Evolutionary conservation across 1,140 invertebrate genomes (phyloP).

Genomic region (Druon quercuslanigerum): DNA sequence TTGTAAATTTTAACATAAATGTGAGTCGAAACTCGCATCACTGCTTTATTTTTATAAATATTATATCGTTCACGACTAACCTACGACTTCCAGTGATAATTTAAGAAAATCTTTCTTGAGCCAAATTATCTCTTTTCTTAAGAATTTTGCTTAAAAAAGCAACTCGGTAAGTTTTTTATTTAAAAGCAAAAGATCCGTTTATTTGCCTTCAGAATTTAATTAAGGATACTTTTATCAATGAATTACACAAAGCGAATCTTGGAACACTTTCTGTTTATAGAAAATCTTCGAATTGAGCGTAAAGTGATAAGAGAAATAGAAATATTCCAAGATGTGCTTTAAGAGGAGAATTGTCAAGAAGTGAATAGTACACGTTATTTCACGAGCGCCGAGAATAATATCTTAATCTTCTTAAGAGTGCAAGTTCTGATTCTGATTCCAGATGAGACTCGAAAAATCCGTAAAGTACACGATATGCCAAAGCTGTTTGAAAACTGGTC

Average conservation of each 20-base stretch:
- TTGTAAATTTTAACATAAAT: no score
- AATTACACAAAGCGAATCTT: background rate
- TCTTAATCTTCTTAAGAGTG: constrained; percentile 28
- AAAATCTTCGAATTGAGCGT: background rate
- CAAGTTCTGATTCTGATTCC: constrained; percentile 25
- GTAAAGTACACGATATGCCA: constrained; percentile 17
- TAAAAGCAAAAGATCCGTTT: background rate
- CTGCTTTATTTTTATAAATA: no score
- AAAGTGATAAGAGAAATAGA: background rate
- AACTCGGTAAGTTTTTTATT: background rate
- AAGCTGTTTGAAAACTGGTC: constrained; percentile 22
- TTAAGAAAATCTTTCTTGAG: no score
- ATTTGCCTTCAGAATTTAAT: background rate
- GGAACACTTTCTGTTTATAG: background rate
- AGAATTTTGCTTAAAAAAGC: background rate
- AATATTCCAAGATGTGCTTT: background rate
- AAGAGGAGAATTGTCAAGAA: background rate
- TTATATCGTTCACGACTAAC: no score
- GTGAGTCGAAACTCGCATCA: no score
- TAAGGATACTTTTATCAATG: background rate
- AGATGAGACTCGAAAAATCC: constrained; percentile 30
- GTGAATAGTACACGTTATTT: constrained; percentile 8
- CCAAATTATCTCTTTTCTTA: no score
- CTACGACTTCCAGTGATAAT: no score
- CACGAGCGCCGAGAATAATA: constrained; percentile 17